Base-by-base conservation (phyloP, 2,113 vertebrate species). In the Taxidea taxus region DNA sequence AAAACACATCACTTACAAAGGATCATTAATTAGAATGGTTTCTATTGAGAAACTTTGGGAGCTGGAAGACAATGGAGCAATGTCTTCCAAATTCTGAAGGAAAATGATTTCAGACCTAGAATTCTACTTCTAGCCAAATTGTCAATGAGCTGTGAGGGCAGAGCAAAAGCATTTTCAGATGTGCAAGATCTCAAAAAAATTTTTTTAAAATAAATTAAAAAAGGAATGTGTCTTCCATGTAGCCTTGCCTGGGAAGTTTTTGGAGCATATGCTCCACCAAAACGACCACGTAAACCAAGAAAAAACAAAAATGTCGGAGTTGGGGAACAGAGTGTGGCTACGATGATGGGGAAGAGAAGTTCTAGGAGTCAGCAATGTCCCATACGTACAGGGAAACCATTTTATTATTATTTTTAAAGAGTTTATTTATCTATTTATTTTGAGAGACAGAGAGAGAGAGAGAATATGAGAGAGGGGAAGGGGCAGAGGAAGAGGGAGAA, bases 1-100 rank as follows among this genome's bases (percentile, higher is more conserved):
- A 94, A 93, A 92, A 49, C 42, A 54, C 10, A 39, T 62, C 82
- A 56, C 64, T 96, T 64, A 88, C 58, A 96, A 95, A 60, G 34
- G 51, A 31, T 92, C 23, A 5, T 81, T 96, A 94, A 64, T 88
- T 80, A 91, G 39, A 58, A 82, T 31, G 60, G 56, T 77, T 62
- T 96, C 77, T 84, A 78, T 6, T 77, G 70, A 88, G 90, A 90
- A 94, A 90, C 54, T 11, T 60, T 3, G 34, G 77, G 68, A 92
- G 39, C 54, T 39, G 34, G 72, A 95, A 92, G 39, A 78, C 62
- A 70, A 54, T 64, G 81, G 39, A 27, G 42, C 10, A 60, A 49
- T 15, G 49, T 44, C 81, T 87, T 94, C 64, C 74, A 78, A 92
- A 94, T 62, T 47, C 12, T 49, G 37, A 96, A 92, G 66, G 44